Evolutionary conservation across 2,888 invertebrate genomes (phyloP), one percentile per base, ranked within the genome.

Genomic region (Dorcus hopei): DNA sequence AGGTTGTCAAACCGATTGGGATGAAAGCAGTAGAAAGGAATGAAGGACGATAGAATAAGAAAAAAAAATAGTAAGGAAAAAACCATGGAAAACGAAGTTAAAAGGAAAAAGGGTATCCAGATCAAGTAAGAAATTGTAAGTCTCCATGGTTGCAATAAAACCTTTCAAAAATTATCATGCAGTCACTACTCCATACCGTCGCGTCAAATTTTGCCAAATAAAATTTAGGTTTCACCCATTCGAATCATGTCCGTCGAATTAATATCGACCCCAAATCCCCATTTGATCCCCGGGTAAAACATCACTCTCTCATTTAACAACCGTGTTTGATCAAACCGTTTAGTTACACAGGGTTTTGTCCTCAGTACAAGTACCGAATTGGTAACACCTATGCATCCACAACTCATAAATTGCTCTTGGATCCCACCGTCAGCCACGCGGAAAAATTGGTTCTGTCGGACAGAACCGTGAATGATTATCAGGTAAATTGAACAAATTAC

Each of bases 261-360:
- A 67, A 82, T 85, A 68, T 75, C 77, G 5, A 87, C 88, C 38
- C 85, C 88, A 38, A 85, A 89, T 70, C 89, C 90, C 0, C 89
- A 89, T 77, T 86, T 86, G 61, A 85, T 89, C 62, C 90, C 90
- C 49, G 89, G 90, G 89, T 89, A 80, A 19, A 79, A 80, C 75
- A 9, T 9, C 38, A 3, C 45, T 16, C 9, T 3, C 11, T 14
- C 38, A 47, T 38, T 9, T 38, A 33, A 33, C 7, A 33, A 33
- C 9, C 16, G n/a, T 7, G 2, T 8, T 16, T 42, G 42, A 42
- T 7, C 42, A 14, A 42, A 42, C 11, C 23, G 9, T 50, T 45
- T 52, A 91, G 91, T 58, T 91, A 91, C 74, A 87, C 89, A 2
- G 91, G 91, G 41, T 88, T 88, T 70, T 89, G 88, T 70, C 89